These are phyloP conservation scores for Zaprionus obscuricornis DNA, from an alignment of 2,888 invertebrate genomes.

Conservation along the genomic window DNA sequence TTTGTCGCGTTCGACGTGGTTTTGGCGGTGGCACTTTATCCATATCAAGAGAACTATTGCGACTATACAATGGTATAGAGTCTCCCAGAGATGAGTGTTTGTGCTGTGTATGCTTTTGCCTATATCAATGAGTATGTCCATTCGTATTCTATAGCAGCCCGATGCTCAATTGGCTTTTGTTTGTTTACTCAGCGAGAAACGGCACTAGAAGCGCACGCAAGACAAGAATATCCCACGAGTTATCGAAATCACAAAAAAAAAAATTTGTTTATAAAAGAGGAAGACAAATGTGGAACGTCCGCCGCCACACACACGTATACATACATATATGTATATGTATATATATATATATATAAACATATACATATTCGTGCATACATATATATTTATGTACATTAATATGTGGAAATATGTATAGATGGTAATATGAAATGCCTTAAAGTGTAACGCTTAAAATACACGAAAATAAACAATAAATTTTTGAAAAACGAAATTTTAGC, in stretches of 20 bases:
- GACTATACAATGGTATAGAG: slow-evolving; percentile 7
- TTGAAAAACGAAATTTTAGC: slow-evolving; percentile 64
- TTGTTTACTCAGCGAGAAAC: slow-evolving; percentile 66
- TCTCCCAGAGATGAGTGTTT: not conserved
- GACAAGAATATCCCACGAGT: slow-evolving; percentile 69
- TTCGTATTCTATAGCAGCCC: slow-evolving; percentile 41
- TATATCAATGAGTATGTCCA: slow-evolving; percentile 12
- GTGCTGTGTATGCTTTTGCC: not conserved
- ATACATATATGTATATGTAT: not conserved
- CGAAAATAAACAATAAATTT: slow-evolving; percentile 69
- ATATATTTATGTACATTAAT: slow-evolving; percentile 10
- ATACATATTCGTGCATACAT: not conserved
- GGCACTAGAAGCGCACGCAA: slow-evolving; percentile 72
- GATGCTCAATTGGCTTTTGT: slow-evolving; percentile 69
- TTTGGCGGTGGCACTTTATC: slow-evolving; percentile 59
- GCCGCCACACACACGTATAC: slow-evolving; percentile 34
- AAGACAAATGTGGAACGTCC: slow-evolving; percentile 76
- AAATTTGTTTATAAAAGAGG: slow-evolving; percentile 74
- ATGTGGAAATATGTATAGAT: slow-evolving; percentile 9
- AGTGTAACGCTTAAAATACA: slow-evolving; percentile 76
- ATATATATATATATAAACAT: not conserved
- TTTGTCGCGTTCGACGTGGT: slow-evolving; percentile 59
- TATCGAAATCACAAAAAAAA: slow-evolving; percentile 55
- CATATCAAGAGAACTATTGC: slow-evolving; percentile 30
- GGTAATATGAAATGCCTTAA: slow-evolving; percentile 50